These are phyloP conservation scores for Campylorhamphus procurvoides DNA, from an alignment of 2,113 vertebrate species.

Conservation along the genomic window DNA sequence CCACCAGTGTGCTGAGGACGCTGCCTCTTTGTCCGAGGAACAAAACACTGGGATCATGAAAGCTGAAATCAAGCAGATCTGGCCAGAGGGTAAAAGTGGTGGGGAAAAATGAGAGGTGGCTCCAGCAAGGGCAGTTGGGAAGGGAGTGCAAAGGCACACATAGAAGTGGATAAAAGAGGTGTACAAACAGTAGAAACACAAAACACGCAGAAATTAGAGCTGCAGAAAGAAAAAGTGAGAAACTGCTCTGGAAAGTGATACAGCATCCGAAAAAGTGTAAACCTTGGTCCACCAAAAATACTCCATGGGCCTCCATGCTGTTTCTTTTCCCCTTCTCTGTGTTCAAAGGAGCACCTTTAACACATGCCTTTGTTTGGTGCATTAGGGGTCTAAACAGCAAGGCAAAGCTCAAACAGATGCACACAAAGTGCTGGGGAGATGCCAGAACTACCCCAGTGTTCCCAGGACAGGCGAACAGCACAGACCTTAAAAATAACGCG, in stretches of 20 bases:
- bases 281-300: background rate
- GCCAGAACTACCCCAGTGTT: background rate
- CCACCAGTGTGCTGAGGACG: background rate
- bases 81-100: background rate
- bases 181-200: background rate
- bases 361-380: accelerated
- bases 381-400: background rate
- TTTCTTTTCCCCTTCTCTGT: background rate
- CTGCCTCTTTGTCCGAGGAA: background rate
- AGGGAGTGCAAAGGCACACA: background rate
- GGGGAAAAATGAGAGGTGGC: background rate
- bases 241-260: background rate
- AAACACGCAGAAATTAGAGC: background rate
- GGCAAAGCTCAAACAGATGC: background rate
- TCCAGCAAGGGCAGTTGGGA: background rate
- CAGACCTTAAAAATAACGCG: background rate
- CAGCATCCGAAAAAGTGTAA: background rate
- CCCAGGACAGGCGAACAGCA: background rate
- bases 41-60: background rate
- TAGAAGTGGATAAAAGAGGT: background rate
- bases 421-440: background rate
- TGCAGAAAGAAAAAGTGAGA: background rate
- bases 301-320: background rate
- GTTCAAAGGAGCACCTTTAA: background rate
- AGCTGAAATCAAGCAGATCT: background rate